These are phyloP conservation scores for Cyclopterus lumpus DNA, from an alignment of 2,797 vertebrate genomes.

Conservation along the genomic window DNA sequence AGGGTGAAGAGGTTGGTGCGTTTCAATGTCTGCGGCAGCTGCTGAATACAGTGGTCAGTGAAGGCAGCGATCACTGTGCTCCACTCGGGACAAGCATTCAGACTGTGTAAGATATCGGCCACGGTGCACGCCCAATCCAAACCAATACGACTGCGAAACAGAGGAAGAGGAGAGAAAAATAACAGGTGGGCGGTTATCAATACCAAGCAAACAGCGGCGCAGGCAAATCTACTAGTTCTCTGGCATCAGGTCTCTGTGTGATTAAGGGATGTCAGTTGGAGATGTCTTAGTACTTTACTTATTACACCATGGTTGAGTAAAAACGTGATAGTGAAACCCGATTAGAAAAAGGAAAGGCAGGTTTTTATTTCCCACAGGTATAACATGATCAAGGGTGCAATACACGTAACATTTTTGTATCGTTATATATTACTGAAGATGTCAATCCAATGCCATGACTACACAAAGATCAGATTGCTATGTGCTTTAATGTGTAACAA, in stretches of 20 bases:
- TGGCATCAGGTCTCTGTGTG: neutral
- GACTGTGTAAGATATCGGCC: conserved; percentile 92
- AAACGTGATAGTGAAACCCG: neutral
- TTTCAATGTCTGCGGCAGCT: conserved; percentile 92
- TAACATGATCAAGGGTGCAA: neutral
- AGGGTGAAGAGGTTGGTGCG: conserved; percentile 97
- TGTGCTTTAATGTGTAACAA: too few species aligned
- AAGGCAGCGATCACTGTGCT: conserved; percentile 88
- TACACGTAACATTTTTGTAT: too few species aligned
- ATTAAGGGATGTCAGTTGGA: neutral
- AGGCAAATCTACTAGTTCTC: neutral
- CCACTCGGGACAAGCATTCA: conserved; percentile 91
- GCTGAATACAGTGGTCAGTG: conserved; percentile 93
- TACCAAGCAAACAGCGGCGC: neutral
- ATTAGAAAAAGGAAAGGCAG: neutral
- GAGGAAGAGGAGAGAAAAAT: neutral
- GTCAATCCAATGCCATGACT: too few species aligned
- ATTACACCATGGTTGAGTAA: neutral
- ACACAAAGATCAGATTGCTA: too few species aligned
- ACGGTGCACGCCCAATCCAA: conserved; percentile 98
- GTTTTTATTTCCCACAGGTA: neutral
- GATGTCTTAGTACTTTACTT: neutral
- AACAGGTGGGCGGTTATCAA: neutral
- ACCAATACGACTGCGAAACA: conserved; percentile 88
- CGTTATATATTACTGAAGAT: too few species aligned